Evolutionary conservation across 2,888 invertebrate species (phyloP), one percentile per base, ranked within the genome.

Genomic region (Zelleria hepariella): DNA sequence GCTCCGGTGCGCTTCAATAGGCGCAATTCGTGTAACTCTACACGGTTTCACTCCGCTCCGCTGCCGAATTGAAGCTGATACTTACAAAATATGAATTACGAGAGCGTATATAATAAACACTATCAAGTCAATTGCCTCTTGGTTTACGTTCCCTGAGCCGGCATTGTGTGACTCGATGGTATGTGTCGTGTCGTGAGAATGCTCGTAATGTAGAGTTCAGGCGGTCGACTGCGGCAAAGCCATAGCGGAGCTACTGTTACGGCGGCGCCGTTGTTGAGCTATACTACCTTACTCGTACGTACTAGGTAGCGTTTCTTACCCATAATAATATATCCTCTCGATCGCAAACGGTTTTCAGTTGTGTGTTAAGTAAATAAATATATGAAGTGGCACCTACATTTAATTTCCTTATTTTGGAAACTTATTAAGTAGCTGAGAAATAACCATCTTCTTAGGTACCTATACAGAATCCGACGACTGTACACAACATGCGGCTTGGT

Each of bases 41-140:
- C 47, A 47, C 25, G 18, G 7, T 32, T 8, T 5, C 53, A n/a
- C 27, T 20, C 10, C 55, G 55, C 55, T 55, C 18, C 55, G 27
- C 10, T 55, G 55, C 55, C 53, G 23, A 53, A 53, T 32, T 32
- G 18, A 27, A 23, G 53, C 24, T 18, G 23, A 5, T 24, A 25
- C 55, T n/a, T 15, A 55, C n/a, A 32, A 55, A 27, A 32, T 55
- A 24, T 21, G 26, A 54, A 27, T 18, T 27, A 32, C 1, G 20
- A 55, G 7, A 32, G 32, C 32, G 55, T 55, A 32, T 32, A 55
- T 55, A 55, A 55, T 55, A 27, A 55, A 55, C 32, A 55, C 21
- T 18, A 5, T 20, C 20, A 24, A 27, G 55, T 55, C 27, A 55
- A 42, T 55, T 55, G 55, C 20, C 32, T 8, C 20, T 55, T 55